These are phyloP conservation scores for Meta bourneti DNA, from an alignment of 2,888 invertebrate species.

Conservation along the genomic window DNA sequence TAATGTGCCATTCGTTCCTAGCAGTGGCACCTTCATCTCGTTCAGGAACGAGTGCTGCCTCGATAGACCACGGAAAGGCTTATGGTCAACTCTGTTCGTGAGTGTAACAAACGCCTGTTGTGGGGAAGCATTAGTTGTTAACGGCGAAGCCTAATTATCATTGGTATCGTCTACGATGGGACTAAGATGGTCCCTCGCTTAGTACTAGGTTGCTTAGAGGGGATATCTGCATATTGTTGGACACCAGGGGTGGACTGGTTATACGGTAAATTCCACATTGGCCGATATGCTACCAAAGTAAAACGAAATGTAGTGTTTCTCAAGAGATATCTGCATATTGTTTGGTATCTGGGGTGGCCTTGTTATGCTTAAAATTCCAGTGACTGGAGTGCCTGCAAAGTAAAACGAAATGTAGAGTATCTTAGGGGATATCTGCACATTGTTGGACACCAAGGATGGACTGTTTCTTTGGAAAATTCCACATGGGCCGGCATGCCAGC, in stretches of 20 bases:
- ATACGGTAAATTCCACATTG: too few relatives aligned
- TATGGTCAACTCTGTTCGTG: slow-evolving; percentile 16
- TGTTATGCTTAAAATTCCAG: too few relatives aligned
- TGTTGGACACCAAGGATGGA: too few relatives aligned
- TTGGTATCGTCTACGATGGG: slow-evolving; percentile 23
- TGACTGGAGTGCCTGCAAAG: too few relatives aligned
- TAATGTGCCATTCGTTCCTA: slow-evolving; percentile 5
- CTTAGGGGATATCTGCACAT: slow-evolving; percentile 1
- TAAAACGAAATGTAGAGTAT: too few relatives aligned
- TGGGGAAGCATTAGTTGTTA: slow-evolving; percentile 53
- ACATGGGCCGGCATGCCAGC: too few relatives aligned
- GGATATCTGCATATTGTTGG: background rate
- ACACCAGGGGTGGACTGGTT: too few relatives aligned
- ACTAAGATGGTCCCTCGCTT: background rate
- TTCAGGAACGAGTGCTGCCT: slow-evolving; percentile 20
- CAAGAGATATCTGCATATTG: too few relatives aligned
- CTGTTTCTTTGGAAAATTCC: too few relatives aligned
- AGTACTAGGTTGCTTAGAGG: background rate
- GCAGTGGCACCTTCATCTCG: slow-evolving; percentile 1
- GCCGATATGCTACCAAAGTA: too few relatives aligned
- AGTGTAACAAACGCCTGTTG: slow-evolving; percentile 34
- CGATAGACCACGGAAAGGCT: slow-evolving; percentile 22
- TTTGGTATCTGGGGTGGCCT: too few relatives aligned
- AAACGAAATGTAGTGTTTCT: too few relatives aligned
- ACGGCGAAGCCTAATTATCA: slow-evolving; percentile 50